Percentiles rank a stretch among this genome's conserved stretches.
phyloP scores from a whole-genome alignment of 2,888 invertebrate species.

The Pyrgus malvae region DNA sequence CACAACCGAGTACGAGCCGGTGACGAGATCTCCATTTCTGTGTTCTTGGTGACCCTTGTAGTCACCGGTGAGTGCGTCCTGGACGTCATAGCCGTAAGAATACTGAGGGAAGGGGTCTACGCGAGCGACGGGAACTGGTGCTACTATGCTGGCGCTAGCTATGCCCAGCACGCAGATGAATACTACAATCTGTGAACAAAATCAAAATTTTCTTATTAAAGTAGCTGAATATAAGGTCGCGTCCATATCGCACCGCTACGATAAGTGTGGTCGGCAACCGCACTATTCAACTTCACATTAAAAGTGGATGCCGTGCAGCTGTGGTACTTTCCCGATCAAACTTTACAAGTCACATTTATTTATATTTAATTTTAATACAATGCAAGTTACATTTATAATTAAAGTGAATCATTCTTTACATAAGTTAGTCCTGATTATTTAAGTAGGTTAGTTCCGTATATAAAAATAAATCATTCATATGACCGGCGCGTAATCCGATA shows the following conservation, averaged over 20 bases:
- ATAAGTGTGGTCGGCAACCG: too few species aligned
- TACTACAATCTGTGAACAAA: constrained; percentile 71
- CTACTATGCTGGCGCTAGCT: constrained; percentile 62
- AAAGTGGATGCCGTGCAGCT: too few species aligned
- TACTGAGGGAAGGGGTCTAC: constrained; percentile 77
- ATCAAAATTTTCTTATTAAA: background rate
- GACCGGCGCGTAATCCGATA: constrained; percentile 2
- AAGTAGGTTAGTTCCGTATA: background rate
- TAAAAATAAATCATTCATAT: constrained; percentile 1
- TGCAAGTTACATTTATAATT: too few species aligned
- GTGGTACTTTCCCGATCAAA: too few species aligned
- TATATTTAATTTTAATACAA: too few species aligned
- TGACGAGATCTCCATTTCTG: constrained; percentile 80
- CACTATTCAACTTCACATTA: too few species aligned
- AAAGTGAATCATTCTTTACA: too few species aligned
- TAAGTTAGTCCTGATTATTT: too few species aligned
- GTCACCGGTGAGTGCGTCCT: constrained; percentile 82
- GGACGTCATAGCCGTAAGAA: constrained; percentile 81
- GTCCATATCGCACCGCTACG: too few species aligned
- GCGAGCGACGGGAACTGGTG: constrained; percentile 59
- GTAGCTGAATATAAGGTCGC: too few species aligned
- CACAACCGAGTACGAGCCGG: constrained; percentile 78
- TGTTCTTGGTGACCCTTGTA: constrained; percentile 81
- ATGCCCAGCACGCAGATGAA: constrained; percentile 68
- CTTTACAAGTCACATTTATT: too few species aligned